Conservation (phyloP, 1,140 invertebrate genomes). For the Eumaeus atala region DNA sequence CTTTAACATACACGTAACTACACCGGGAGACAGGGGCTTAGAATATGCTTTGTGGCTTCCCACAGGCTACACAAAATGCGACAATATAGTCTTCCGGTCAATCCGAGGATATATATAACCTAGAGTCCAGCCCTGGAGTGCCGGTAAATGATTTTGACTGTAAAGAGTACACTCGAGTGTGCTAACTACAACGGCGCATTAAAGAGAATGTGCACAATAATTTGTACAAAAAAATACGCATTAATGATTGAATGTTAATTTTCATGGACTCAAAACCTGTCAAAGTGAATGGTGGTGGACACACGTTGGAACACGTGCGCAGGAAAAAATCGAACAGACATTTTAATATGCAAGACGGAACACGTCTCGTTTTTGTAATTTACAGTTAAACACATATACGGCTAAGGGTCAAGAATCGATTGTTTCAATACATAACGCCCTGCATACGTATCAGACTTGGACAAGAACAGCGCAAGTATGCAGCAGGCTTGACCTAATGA, state of each 20-base stretch:
- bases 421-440: conserved; percentile 21
- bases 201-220: conserved; percentile 6
- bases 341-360: conserved; percentile 38
- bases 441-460: conserved; percentile 25
- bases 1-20: too few relatives aligned
- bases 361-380: conserved; percentile 31
- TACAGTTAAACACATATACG: conserved; percentile 39
- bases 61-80: too few relatives aligned
- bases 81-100: too few relatives aligned
- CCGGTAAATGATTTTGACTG: too few relatives aligned
- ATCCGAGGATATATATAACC: too few relatives aligned
- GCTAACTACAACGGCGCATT: too few relatives aligned
- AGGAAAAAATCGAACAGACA: conserved; percentile 28
- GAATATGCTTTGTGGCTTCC: too few relatives aligned
- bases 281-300: conserved; percentile 36
- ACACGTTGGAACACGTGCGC: conserved; percentile 18
- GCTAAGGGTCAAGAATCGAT: conserved; percentile 25
- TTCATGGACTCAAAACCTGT: conserved; percentile 38
- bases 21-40: too few relatives aligned
- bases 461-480: neutral
- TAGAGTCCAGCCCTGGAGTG: too few relatives aligned
- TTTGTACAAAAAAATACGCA: conserved; percentile 3
- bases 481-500: neutral
- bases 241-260: conserved; percentile 32
- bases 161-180: too few relatives aligned